A percentile compares a stretch with the other conserved stretches of the same genome.
phyloP scores from a whole-genome alignment of 2,113 vertebrate species.

The Pituophis catenifer region DNA sequence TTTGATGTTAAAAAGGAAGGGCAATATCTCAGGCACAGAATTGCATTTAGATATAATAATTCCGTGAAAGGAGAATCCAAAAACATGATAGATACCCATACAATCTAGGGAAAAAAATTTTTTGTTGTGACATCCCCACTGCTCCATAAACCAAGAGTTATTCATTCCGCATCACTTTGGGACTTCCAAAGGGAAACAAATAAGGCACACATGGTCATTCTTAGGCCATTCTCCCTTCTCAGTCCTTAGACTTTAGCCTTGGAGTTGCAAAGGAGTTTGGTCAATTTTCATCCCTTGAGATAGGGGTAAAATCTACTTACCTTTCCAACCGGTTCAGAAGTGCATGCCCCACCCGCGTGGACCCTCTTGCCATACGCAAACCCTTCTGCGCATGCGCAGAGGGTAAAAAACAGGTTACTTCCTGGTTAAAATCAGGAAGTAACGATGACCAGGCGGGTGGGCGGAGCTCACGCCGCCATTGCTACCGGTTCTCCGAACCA shows the following conservation, averaged over 20 bases:
- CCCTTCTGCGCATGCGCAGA: too few relatives aligned
- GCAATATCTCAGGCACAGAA: background rate
- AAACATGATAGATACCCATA: background rate
- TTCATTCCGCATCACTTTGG: background rate
- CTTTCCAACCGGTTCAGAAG: too few relatives aligned
- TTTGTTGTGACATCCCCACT: background rate
- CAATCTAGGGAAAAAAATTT: too few relatives aligned
- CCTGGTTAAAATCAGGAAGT: too few relatives aligned
- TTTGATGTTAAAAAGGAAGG: background rate
- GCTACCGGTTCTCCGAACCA: too few relatives aligned
- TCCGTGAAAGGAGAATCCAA: background rate
- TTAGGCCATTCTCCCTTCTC: background rate
- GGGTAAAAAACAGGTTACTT: too few relatives aligned
- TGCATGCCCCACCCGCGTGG: too few relatives aligned
- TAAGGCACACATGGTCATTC: background rate
- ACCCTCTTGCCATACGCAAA: too few relatives aligned
- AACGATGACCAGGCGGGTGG: too few relatives aligned
- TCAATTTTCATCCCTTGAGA: background rate
- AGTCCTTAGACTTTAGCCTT: background rate
- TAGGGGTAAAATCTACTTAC: too few relatives aligned
- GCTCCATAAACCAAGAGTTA: background rate
- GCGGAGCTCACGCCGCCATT: too few relatives aligned
- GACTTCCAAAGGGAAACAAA: background rate
- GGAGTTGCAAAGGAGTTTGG: background rate
- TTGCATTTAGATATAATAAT: background rate